Conservation (phyloP, 2,888 invertebrate species). For the Argyresthia goedartella region DNA sequence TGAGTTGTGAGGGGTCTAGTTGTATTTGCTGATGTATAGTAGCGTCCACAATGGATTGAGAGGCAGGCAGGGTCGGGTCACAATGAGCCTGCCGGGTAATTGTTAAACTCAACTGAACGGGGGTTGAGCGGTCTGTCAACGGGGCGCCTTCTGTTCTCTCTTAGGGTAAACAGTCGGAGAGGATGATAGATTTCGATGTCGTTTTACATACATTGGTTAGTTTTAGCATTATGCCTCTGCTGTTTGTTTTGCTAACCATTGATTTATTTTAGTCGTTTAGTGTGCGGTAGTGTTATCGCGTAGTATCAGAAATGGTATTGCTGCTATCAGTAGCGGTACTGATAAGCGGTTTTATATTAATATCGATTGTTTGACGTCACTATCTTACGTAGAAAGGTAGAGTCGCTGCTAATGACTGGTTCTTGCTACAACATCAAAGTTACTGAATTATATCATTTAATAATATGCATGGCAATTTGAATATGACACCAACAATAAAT, state of each 20-base stretch:
- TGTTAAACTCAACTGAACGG: constrained; percentile 65
- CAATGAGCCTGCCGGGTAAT: constrained; percentile 66
- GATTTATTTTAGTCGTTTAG: too few relatives aligned
- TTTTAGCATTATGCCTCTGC: not conserved
- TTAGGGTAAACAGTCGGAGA: constrained; percentile 38
- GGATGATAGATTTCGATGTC: constrained; percentile 9
- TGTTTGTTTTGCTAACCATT: too few relatives aligned
- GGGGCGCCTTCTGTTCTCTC: constrained; percentile 34
- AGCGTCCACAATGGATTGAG: constrained; percentile 60
- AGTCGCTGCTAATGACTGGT: too few relatives aligned
- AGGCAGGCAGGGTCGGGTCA: constrained; percentile 58
- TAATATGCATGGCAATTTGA: too few relatives aligned
- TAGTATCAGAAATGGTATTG: not conserved
- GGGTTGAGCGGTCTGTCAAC: constrained; percentile 65
- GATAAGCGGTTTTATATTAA: not conserved
- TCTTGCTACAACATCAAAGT: too few relatives aligned
- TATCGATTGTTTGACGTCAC: not conserved
- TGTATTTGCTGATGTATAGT: constrained; percentile 35
- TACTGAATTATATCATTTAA: too few relatives aligned
- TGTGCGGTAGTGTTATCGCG: not conserved
- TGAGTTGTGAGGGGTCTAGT: constrained; percentile 19
- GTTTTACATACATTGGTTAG: not conserved
- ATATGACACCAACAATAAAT: not conserved
- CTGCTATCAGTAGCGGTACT: not conserved
- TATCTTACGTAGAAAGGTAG: not conserved